These are phyloP conservation scores for Lagopus leucura DNA, from an alignment of 2,113 vertebrate genomes.

Conservation along the genomic window DNA sequence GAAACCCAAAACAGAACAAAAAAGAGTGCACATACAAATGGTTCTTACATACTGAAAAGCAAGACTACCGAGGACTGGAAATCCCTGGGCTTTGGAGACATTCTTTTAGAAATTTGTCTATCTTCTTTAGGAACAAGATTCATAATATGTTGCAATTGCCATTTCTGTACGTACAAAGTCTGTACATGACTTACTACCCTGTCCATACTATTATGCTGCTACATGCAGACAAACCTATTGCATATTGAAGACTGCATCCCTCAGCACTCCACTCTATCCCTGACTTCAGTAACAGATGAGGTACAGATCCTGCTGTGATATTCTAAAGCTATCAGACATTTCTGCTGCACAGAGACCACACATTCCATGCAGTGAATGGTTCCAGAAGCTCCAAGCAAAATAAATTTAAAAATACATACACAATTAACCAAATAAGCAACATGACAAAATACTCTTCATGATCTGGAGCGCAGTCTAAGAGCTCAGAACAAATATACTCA, in stretches of 20 bases:
- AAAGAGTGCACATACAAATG: neutral
- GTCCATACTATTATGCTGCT: neutral
- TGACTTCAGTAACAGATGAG: neutral
- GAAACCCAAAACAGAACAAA: neutral
- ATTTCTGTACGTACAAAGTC: neutral
- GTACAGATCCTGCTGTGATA: neutral
- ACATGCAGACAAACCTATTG: neutral
- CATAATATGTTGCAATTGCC: neutral
- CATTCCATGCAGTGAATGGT: neutral
- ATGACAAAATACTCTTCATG: neutral
- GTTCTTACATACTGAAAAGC: neutral
- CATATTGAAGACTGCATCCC: neutral
- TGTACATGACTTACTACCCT: rapidly evolving
- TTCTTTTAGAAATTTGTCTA: neutral
- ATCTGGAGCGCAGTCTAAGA: neutral
- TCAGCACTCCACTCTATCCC: neutral
- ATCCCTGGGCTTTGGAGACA: neutral
- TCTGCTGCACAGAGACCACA: neutral
- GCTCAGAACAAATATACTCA: neutral
- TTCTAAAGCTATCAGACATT: neutral
- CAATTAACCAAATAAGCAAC: neutral
- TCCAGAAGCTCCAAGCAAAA: neutral
- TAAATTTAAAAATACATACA: neutral
- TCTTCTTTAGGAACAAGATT: neutral
- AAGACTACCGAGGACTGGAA: neutral